Evolutionary conservation across 2,797 vertebrate genomes (phyloP).

Genomic region (Chrysolophus pictus): DNA sequence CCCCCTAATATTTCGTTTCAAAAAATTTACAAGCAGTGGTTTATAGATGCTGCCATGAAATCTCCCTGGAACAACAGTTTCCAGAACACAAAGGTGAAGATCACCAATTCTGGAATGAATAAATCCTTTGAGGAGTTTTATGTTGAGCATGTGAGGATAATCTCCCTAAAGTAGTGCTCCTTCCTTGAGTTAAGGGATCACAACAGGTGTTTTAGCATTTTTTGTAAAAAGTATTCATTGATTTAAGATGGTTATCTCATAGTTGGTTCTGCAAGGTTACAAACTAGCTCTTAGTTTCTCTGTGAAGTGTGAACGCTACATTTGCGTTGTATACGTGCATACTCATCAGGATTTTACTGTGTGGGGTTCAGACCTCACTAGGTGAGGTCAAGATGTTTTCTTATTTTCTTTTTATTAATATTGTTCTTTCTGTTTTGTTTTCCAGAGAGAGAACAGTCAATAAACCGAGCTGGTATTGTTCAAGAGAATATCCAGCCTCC

Average conservation of each 20-base stretch:
- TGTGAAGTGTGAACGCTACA: background rate
- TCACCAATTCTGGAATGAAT: background rate
- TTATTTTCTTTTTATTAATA: background rate
- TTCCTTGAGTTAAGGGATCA: background rate
- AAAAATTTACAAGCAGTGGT: background rate
- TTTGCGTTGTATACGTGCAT: background rate
- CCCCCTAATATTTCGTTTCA: background rate
- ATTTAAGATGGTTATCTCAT: background rate
- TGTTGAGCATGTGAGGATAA: background rate
- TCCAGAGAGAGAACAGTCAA: constrained; percentile 79
- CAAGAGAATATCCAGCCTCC: constrained; percentile 83
- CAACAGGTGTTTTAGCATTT: background rate
- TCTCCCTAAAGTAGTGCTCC: background rate
- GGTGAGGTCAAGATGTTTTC: background rate
- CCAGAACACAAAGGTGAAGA: background rate
- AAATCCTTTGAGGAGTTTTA: background rate
- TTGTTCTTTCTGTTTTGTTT: constrained; percentile 57
- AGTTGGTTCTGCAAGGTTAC: background rate
- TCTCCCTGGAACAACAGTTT: background rate
- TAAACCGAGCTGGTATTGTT: constrained; percentile 80
- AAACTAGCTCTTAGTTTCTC: background rate
- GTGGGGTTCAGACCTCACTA: background rate
- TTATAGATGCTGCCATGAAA: background rate
- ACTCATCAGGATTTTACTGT: background rate
- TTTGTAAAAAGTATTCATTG: background rate